Base-by-base conservation (phyloP, 2,797 vertebrate species). In the Lagocephalus sceleratus region DNA sequence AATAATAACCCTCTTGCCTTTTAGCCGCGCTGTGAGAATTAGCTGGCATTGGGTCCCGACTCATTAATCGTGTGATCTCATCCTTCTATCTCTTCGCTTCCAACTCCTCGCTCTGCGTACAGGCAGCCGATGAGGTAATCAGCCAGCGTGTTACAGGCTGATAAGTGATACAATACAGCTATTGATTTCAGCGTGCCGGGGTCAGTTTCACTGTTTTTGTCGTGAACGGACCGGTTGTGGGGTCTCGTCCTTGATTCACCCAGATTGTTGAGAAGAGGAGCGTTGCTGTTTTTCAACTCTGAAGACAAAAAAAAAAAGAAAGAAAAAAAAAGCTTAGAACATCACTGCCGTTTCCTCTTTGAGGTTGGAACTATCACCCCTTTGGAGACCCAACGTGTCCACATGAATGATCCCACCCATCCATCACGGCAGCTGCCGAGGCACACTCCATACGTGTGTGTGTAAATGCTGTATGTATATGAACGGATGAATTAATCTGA, bases 111-210 rank as follows among this genome's bases (percentile, higher is more conserved):
- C 23, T 58, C 56, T 60, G 42, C 15, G 11, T 22, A 38, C 43
- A 19, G 47, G 44, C n/a, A 54, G 45, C 45, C 38, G 19, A 54
- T 78, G 66, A 82, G 67, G 67, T 71, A 58, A 78, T 66, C 61
- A 57, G 60, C 59, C 59, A 51, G 57, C 71, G 71, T 68, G 55
- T 75, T 79, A 65, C 64, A 60, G 49, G 70, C 74, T 69, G 74
- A 63, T 81, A 82, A 72, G 66, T 66, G 71, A 85, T 76, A 68
- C 54, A 20, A 70, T 60, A 70, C 32, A 0, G 60, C 32, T 82
- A 85, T 85, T 76, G 86, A 88, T 85, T 82, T 54, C 71, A 60
- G 59, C 50, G 51, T 55, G 70, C 51, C 66, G 55, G 65, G 68
- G 75, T 84, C 68, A 70, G 56, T 35, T 35, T 35, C 51, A 40